phyloP scores from a whole-genome alignment of 2,888 invertebrate species.

The Crossocerus cetratus region DNA sequence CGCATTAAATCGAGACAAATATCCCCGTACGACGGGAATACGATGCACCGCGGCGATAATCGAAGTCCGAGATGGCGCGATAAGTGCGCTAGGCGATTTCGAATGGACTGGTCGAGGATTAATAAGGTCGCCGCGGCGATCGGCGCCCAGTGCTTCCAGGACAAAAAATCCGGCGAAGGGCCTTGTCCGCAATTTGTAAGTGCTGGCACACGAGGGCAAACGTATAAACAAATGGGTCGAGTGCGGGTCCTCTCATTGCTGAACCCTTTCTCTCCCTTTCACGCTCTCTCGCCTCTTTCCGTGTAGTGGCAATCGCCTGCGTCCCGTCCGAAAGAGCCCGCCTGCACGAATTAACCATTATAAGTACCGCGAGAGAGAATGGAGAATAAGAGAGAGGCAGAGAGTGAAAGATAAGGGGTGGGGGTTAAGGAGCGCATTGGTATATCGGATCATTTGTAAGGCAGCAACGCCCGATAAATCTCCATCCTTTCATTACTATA shows the following conservation, averaged over 20 bases:
- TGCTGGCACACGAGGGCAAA: slow-evolving; percentile 5
- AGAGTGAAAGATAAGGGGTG: too few relatives aligned
- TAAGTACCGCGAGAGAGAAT: slow-evolving; percentile 42
- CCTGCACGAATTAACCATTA: slow-evolving; percentile 61
- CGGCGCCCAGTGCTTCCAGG: background rate
- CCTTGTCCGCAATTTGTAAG: slow-evolving; percentile 31
- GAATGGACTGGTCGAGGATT: background rate
- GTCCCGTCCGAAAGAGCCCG: slow-evolving; percentile 42
- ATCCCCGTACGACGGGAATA: background rate
- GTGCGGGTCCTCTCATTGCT: slow-evolving; percentile 22
- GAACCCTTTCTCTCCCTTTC: background rate
- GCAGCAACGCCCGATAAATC: slow-evolving; percentile 61
- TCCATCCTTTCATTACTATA: slow-evolving; percentile 64
- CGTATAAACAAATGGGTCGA: slow-evolving; percentile 22
- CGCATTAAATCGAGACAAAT: background rate
- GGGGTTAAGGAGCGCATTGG: slow-evolving; percentile 8
- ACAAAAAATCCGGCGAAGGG: background rate
- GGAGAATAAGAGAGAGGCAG: slow-evolving; percentile 7
- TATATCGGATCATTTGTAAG: slow-evolving; percentile 62
- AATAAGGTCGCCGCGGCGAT: background rate
- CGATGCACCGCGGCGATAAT: slow-evolving; percentile 7
- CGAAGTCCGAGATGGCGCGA: background rate
- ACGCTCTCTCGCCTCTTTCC: too few relatives aligned
- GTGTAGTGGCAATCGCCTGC: slow-evolving; percentile 32
- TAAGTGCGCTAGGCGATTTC: too few relatives aligned